A percentile compares a stretch with the other conserved stretches of the same genome.
Conservation (phyloP, 2,888 invertebrate genomes). For the Biston stratarius region DNA sequence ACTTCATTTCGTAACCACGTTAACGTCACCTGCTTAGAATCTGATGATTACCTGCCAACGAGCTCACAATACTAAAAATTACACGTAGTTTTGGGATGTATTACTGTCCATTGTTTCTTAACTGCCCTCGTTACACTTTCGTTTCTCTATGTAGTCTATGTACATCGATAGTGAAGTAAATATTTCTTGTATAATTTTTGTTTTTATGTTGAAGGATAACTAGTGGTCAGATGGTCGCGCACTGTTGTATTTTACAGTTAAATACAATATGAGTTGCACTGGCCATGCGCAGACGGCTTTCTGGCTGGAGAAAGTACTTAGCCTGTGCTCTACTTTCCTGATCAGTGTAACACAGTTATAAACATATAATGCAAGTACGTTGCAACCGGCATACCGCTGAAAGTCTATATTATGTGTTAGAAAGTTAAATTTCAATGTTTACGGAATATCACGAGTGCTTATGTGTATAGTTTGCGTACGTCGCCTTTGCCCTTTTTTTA, state of each 20-base stretch:
- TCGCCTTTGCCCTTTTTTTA: no score
- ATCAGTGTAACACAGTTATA: conserved; percentile 31
- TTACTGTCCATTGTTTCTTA: conserved; percentile 28
- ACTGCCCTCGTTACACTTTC: conserved; percentile 17
- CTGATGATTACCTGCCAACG: conserved; percentile 48
- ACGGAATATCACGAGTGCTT: background rate
- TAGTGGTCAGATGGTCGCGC: conserved; percentile 52
- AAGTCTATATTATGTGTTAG: conserved; percentile 43
- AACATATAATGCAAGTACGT: conserved; percentile 22
- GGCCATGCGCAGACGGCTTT: conserved; percentile 67
- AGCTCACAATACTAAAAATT: conserved; percentile 49
- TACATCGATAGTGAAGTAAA: background rate
- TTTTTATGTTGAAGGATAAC: conserved; percentile 50
- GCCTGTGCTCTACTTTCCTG: conserved; percentile 76
- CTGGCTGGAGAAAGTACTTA: conserved; percentile 77
- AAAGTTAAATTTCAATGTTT: conserved; percentile 26
- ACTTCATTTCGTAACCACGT: conserved; percentile 48
- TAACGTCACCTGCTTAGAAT: conserved; percentile 34
- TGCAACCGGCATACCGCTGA: conserved; percentile 42
- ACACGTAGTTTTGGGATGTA: conserved; percentile 41
- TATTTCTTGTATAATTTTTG: background rate
- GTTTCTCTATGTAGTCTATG: conserved; percentile 15
- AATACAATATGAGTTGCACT: conserved; percentile 69
- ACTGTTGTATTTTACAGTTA: conserved; percentile 45
- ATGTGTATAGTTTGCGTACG: background rate